Evolutionary conservation across 1,140 invertebrate genomes (phyloP).

Genomic region (Drosophila funebris): DNA sequence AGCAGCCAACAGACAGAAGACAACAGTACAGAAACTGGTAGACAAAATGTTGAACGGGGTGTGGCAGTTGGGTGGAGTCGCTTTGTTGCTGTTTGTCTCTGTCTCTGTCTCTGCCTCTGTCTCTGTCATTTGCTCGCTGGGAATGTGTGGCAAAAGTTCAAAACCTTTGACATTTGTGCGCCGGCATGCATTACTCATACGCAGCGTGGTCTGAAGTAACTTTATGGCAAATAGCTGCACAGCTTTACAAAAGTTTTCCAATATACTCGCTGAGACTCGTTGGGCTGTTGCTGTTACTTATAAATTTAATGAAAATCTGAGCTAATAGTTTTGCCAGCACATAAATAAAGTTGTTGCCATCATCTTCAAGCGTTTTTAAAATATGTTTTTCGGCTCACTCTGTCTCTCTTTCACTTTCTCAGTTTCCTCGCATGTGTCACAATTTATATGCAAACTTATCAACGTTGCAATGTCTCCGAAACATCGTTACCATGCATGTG

Average conservation of each 20-base stretch:
- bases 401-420: background rate
- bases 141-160: constrained; percentile 76
- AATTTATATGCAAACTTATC: constrained; percentile 82
- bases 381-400: constrained; percentile 30
- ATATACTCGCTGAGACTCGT: constrained; percentile 32
- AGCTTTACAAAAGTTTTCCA: constrained; percentile 63
- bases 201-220: constrained; percentile 60
- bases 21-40: background rate
- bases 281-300: constrained; percentile 38
- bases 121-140: constrained; percentile 54
- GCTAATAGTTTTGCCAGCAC: constrained; percentile 68
- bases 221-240: constrained; percentile 48
- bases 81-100: constrained; percentile 7
- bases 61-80: constrained; percentile 23
- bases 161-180: constrained; percentile 75
- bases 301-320: constrained; percentile 77
- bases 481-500: constrained; percentile 71
- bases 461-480: constrained; percentile 71
- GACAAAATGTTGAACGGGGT: constrained; percentile 9
- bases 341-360: constrained; percentile 61
- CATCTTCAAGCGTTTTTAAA: constrained; percentile 39
- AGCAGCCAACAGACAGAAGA: constrained; percentile 39
- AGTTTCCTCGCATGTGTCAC: constrained; percentile 56
- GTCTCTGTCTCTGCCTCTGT: constrained; percentile 43
- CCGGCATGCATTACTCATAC: constrained; percentile 77